Base-by-base conservation (phyloP, 1,140 invertebrate genomes). In the Antheraea pernyi region DNA sequence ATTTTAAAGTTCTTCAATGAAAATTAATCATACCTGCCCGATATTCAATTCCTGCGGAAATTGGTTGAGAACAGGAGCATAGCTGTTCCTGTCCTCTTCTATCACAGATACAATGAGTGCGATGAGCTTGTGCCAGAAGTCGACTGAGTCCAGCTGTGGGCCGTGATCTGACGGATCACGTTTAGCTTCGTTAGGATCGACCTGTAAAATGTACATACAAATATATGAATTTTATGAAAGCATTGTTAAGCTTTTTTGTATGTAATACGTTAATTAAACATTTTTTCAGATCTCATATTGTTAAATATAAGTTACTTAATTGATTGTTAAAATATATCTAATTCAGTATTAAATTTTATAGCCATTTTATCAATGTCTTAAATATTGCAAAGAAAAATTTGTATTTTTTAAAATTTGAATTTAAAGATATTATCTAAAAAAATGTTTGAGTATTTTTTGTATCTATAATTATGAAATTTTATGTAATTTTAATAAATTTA, bases 51-150 rank as follows among this genome's bases (percentile, higher is more conserved):
- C 97, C 86, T 98, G 97, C 0, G 97, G 97, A 82, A 98, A 99
- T 94, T 99, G 99, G 93, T 99, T 99, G 46, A 99, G 94, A 42
- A 99, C 98, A n/a, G 98, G 97, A 8, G 98, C 98, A 89, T 99
- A 99, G 88, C 97, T 99, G 88, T 99, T 99, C 80, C 97, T 97
- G 90, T 99, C 99, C 88, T 99, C 99, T 91, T 99, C 99, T 86
- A 99, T 99, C 48, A 99, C 98, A 69, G 98, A 99, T 16, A 99
- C 98, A 74, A 99, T 99, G 58, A 99, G 95, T 13, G 98, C 98
- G 76, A 99, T 99, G 39, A 99, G 93, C 82, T 99, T 99, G 93
- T 99, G 98, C 99, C 99, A 99, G 91, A 99, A 99, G 86, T 99
- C 98, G 13, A 99, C 95, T 69, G 97, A 98, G 78, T 98, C 97